These are phyloP conservation scores for Phocoena sinus DNA, from an alignment of 2,113 vertebrate genomes.

Conservation along the genomic window DNA sequence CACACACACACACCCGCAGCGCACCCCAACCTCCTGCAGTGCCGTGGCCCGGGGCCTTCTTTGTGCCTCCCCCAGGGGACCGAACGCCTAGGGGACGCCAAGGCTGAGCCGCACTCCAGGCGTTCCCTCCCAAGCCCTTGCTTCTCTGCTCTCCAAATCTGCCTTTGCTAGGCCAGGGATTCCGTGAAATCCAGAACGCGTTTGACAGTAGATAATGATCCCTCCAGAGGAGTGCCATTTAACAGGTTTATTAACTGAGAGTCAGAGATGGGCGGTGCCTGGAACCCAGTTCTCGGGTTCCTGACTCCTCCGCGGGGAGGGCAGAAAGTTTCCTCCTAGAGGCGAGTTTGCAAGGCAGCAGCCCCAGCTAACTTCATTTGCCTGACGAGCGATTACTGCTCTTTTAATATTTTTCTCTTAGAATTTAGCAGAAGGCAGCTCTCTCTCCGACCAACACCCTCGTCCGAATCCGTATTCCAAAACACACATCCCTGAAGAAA, in stretches of 20 bases:
- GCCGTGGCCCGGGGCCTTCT: not conserved
- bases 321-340: conserved; percentile 7
- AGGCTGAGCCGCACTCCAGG: not conserved
- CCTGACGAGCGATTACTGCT: not conserved
- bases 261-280: not conserved
- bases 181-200: not conserved
- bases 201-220: not conserved
- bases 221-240: not conserved
- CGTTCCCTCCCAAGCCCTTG: not conserved
- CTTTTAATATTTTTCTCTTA: not conserved
- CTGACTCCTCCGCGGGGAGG: not conserved
- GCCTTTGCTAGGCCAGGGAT: not conserved
- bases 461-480: conserved; percentile 26
- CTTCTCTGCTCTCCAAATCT: not conserved
- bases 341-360: not conserved
- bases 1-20: rapidly evolving
- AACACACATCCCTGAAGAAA: conserved; percentile 69
- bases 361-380: not conserved
- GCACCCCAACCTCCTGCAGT: not conserved
- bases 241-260: not conserved
- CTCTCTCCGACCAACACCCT: not conserved
- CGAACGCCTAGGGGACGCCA: not conserved
- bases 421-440: not conserved
- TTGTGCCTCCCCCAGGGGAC: not conserved
- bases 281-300: not conserved